Percentiles rank a stretch among this genome's conserved stretches.
Evolutionary conservation across 2,888 invertebrate species (phyloP).

Genomic region (Morpho deidamia): DNA sequence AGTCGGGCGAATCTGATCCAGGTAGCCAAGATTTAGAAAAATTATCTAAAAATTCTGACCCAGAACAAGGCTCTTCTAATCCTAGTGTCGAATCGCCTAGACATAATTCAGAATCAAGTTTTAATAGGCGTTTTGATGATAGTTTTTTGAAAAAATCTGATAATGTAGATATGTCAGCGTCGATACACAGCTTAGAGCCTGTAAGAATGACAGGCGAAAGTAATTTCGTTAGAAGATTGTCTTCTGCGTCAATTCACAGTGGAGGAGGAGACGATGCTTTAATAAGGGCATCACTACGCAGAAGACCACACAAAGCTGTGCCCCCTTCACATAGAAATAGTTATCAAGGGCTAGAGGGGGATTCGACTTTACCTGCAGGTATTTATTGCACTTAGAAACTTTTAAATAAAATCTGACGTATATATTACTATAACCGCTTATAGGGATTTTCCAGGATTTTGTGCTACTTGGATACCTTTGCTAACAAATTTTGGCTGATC

Average conservation of each 20-base stretch:
- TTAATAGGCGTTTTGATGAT: conserved; percentile 61
- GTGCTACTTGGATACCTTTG: no score
- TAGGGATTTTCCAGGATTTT: no score
- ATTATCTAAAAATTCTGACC: conserved; percentile 69
- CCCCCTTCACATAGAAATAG: conserved; percentile 78
- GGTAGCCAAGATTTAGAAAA: conserved; percentile 83
- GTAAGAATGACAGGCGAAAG: conserved; percentile 53
- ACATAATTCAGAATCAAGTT: conserved; percentile 64
- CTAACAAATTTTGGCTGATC: no score
- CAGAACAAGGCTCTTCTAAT: conserved; percentile 69
- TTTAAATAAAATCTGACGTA: neutral
- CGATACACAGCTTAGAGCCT: conserved; percentile 65
- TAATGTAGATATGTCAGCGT: conserved; percentile 55
- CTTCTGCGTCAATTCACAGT: conserved; percentile 66
- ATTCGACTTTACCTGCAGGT: conserved; percentile 62
- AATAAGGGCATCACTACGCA: conserved; percentile 78
- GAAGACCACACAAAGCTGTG: conserved; percentile 74
- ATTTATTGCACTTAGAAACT: conserved; percentile 7
- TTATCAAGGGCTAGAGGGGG: conserved; percentile 77
- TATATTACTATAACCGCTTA: no score
- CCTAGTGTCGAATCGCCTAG: conserved; percentile 67
- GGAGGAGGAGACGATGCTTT: conserved; percentile 79
- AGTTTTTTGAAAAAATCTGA: conserved; percentile 65
- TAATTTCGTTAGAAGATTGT: conserved; percentile 64
- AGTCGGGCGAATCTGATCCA: conserved; percentile 89